A percentile compares a stretch with the other conserved stretches of the same genome.
These are phyloP conservation scores for Pogona vitticeps DNA, from an alignment of 2,113 vertebrate species.

Conservation along the genomic window DNA sequence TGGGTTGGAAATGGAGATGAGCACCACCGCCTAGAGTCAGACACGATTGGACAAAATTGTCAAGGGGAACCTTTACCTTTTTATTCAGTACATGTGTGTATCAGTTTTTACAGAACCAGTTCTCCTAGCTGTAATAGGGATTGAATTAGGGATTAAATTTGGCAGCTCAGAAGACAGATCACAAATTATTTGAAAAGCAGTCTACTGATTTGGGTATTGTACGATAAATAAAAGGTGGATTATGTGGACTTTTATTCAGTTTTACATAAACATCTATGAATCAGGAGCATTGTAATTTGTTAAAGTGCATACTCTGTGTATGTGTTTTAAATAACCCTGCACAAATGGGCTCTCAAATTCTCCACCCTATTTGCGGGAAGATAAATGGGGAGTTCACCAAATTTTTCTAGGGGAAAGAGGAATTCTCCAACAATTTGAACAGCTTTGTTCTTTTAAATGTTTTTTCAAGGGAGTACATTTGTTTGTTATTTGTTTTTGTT, in stretches of 20 bases:
- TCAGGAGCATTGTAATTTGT: background rate
- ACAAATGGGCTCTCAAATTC: too few species aligned
- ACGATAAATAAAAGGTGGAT: background rate
- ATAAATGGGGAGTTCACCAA: too few species aligned
- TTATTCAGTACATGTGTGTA: slow-evolving; percentile 19
- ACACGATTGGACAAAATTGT: too few species aligned
- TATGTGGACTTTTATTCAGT: slow-evolving; percentile 25
- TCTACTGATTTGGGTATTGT: background rate
- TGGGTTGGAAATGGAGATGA: too few species aligned
- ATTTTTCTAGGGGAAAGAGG: too few species aligned
- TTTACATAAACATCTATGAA: background rate
- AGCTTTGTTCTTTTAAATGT: too few species aligned
- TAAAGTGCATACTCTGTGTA: background rate
- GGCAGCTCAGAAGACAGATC: background rate
- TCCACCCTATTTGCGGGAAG: too few species aligned
- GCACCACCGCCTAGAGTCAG: too few species aligned
- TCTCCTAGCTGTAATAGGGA: background rate
- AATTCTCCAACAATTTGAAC: too few species aligned
- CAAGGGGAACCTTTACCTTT: too few species aligned
- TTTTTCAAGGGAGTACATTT: too few species aligned
- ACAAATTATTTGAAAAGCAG: background rate
- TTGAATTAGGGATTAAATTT: slow-evolving; percentile 20
- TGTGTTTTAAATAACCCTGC: background rate
- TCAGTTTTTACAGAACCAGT: slow-evolving; percentile 51
- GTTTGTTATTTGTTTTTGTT: too few species aligned